Conservation (phyloP, 2,113 vertebrate genomes). For the Stegastes partitus region DNA sequence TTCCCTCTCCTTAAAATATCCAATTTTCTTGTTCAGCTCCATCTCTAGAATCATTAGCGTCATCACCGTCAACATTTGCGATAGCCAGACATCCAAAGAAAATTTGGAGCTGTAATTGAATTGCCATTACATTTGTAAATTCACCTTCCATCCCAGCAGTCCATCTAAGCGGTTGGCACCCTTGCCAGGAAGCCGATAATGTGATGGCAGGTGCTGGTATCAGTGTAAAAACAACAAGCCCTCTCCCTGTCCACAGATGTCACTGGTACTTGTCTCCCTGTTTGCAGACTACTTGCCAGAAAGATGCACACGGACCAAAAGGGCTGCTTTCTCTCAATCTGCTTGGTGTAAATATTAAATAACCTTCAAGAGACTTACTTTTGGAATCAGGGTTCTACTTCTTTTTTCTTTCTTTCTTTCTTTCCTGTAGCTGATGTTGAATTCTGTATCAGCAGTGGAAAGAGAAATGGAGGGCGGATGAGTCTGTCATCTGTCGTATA, state of each 20-base stretch:
- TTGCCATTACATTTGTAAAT: slow-evolving; percentile 30
- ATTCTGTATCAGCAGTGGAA: slow-evolving; percentile 34
- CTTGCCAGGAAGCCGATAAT: slow-evolving; percentile 61
- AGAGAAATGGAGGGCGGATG: slow-evolving; percentile 34
- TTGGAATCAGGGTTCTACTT: not conserved
- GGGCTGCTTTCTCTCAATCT: slow-evolving; percentile 10
- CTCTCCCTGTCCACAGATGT: slow-evolving; percentile 63
- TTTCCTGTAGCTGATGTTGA: slow-evolving; percentile 12
- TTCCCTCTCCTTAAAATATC: not conserved
- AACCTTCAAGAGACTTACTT: slow-evolving; percentile 28
- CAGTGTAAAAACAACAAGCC: slow-evolving; percentile 67
- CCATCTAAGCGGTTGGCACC: slow-evolving; percentile 51
- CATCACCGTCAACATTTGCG: not conserved
- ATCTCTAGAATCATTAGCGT: not conserved
- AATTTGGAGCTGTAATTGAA: slow-evolving; percentile 12
- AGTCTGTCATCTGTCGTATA: slow-evolving; percentile 65
- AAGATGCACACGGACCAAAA: slow-evolving; percentile 17
- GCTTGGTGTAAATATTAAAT: slow-evolving; percentile 45
- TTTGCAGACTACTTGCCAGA: slow-evolving; percentile 62
- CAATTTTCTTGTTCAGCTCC: not conserved
- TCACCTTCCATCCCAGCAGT: slow-evolving; percentile 19
- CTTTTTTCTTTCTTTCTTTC: slow-evolving; percentile 22
- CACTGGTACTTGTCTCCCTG: slow-evolving; percentile 67
- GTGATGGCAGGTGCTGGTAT: slow-evolving; percentile 67
- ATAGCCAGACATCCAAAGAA: not conserved